Base-by-base conservation (phyloP, 2,888 invertebrate genomes). In the Siphlonurus alternatus region DNA sequence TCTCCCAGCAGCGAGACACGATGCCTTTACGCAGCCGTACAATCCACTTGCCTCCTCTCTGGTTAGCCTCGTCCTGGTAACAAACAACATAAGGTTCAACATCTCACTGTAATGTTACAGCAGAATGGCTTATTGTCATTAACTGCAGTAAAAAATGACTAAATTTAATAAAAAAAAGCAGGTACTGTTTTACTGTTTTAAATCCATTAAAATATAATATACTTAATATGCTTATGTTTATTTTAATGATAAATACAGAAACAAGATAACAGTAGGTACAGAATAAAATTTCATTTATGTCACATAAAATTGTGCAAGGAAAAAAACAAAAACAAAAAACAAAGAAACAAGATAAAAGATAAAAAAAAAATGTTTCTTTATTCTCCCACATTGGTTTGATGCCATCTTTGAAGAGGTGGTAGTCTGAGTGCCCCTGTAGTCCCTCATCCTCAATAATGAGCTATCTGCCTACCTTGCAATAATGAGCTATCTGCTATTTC, bases 361-460 rank as follows among this genome's bases (percentile, higher is more conserved):
- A n/a, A n/a, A n/a, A n/a, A n/a, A n/a, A n/a, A n/a, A n/a, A n/a
- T n/a, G n/a, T n/a, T n/a, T n/a, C n/a, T n/a, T n/a, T n/a, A n/a
- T n/a, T n/a, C 77, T 99, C 99, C 99, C 98, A 99, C 91, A 99
- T 97, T 23, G 98, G 98, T 76, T 94, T 93, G 72, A 99, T 96
- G 70, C 97, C 98, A 71, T 94, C 85, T 81, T 98, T 98, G 78
- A 99, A 99, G 66, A 99, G 82, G 77, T 97, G 97, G 73, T 96
- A 86, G 78, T 98, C 96, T 72, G 93, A 85, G 72, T 93, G 92
- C 20, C 92, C 89, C 59, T 89, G 87, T 71, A 98, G 81, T 72
- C 97, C 93, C n/a, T n/a, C n/a, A n/a, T n/a, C n/a, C n/a, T n/a
- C n/a, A n/a, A n/a, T n/a, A n/a, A n/a, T n/a, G n/a, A n/a, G n/a